Percentiles rank a stretch among this genome's conserved stretches.
Conservation (phyloP, 2,113 vertebrate genomes). For the Eupsittula cactorum region DNA sequence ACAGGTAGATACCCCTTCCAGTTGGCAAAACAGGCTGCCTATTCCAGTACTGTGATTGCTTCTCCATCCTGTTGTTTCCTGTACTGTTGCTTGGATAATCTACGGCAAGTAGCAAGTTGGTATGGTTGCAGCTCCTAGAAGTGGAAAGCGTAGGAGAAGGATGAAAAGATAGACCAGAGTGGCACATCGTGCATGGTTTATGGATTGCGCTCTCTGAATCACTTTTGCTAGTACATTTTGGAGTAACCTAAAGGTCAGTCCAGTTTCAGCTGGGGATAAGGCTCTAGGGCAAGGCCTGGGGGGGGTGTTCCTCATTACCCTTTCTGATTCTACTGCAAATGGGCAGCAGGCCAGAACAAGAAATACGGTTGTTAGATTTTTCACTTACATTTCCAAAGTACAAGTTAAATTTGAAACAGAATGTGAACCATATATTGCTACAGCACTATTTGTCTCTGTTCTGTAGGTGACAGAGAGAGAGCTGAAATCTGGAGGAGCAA, state of each 20-base stretch:
- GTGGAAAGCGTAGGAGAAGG: neutral
- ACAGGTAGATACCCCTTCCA: neutral
- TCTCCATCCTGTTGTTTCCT: neutral
- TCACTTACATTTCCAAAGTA: neutral
- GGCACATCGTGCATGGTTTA: neutral
- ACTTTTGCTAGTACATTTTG: neutral
- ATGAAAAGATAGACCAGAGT: neutral
- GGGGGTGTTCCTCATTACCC: neutral
- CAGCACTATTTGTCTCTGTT: neutral
- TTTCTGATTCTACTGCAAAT: neutral
- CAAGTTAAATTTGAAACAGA: neutral
- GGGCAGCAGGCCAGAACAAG: neutral
- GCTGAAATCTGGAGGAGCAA: constrained; percentile 92
- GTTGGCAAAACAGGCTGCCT: neutral
- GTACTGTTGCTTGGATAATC: neutral
- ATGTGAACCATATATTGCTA: neutral
- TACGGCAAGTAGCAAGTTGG: neutral
- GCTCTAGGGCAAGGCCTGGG: neutral
- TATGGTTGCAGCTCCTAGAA: neutral
- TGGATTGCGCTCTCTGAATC: neutral
- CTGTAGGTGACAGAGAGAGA: constrained; percentile 94
- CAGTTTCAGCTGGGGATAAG: neutral
- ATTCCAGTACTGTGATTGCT: neutral
- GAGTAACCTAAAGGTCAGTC: neutral
- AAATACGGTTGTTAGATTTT: neutral